phyloP scores from a whole-genome alignment of 2,888 invertebrate species.

The Drosophila yooni region DNA sequence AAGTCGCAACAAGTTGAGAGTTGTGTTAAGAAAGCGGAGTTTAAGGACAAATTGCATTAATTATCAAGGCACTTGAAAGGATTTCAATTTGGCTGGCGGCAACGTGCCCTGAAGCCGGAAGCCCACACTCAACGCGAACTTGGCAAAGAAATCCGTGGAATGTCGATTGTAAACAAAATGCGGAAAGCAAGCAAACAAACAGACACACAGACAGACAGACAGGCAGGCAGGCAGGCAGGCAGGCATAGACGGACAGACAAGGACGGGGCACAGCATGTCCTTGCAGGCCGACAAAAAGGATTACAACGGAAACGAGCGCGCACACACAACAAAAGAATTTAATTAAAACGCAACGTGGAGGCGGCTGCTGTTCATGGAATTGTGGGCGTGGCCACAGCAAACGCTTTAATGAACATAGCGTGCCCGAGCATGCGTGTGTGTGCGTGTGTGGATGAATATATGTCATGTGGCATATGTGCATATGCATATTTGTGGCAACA shows the following conservation, averaged over 20 bases:
- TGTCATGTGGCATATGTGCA: background rate
- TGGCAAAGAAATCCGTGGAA: slow-evolving; percentile 52
- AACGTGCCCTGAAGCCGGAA: slow-evolving; percentile 18
- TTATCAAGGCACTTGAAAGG: slow-evolving; percentile 72
- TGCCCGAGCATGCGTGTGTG: slow-evolving; percentile 37
- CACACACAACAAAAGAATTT: slow-evolving; percentile 70
- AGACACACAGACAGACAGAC: slow-evolving; percentile 4
- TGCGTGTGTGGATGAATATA: background rate
- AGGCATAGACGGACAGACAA: background rate
- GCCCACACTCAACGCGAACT: slow-evolving; percentile 40
- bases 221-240: slow-evolving; percentile 4
- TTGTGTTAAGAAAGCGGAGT: slow-evolving; percentile 25
- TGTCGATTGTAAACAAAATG: slow-evolving; percentile 65
- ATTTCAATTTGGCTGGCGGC: slow-evolving; percentile 53
- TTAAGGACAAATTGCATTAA: slow-evolving; percentile 73
- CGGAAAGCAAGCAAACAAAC: slow-evolving; percentile 22
- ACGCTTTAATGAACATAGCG: slow-evolving; percentile 39
- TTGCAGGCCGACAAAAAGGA: slow-evolving; percentile 64
- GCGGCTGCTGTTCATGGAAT: slow-evolving; percentile 1
- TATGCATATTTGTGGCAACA: background rate
- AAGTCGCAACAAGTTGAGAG: slow-evolving; percentile 47
- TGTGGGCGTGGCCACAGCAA: slow-evolving; percentile 35
- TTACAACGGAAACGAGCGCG: slow-evolving; percentile 63
- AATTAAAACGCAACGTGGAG: slow-evolving; percentile 65
- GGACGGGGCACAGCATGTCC: slow-evolving; percentile 30